phyloP scores from a whole-genome alignment of 2,888 invertebrate species.

The Ephialtes manifestator region DNA sequence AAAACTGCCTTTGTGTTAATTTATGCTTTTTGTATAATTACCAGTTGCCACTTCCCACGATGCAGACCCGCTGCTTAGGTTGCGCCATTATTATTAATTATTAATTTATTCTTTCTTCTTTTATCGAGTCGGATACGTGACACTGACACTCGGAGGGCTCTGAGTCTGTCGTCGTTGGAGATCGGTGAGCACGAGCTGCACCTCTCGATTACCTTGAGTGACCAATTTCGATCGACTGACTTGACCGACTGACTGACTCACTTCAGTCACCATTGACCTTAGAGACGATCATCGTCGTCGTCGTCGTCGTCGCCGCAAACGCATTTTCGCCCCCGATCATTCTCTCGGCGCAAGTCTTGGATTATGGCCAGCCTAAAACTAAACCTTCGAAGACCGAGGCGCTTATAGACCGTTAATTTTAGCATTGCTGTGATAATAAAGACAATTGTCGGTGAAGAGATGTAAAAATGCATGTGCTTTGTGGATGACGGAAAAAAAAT shows the following conservation, averaged over 20 bases:
- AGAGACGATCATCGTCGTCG: slow-evolving; percentile 69
- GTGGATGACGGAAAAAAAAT: background rate
- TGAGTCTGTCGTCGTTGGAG: background rate
- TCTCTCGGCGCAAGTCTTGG: slow-evolving; percentile 80
- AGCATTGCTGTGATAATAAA: slow-evolving; percentile 79
- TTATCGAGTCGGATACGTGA: slow-evolving; percentile 1
- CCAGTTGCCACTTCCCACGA: slow-evolving; percentile 88
- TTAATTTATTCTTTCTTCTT: slow-evolving; percentile 33
- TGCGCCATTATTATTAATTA: slow-evolving; percentile 70
- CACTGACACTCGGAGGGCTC: slow-evolving; percentile 49
- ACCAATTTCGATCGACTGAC: slow-evolving; percentile 74
- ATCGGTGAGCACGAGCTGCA: slow-evolving; percentile 6
- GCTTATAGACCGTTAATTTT: slow-evolving; percentile 78
- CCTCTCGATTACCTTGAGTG: slow-evolving; percentile 54
- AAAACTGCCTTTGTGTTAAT: slow-evolving; percentile 8
- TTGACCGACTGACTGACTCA: slow-evolving; percentile 78
- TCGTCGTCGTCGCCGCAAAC: slow-evolving; percentile 35
- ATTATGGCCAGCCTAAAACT: slow-evolving; percentile 77
- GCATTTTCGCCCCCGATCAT: slow-evolving; percentile 71
- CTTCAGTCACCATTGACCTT: slow-evolving; percentile 80
- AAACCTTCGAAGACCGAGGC: slow-evolving; percentile 44
- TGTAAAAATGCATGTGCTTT: slow-evolving; percentile 24
- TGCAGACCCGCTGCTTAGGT: slow-evolving; percentile 86
- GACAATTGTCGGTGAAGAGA: slow-evolving; percentile 48
- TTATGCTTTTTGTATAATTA: slow-evolving; percentile 77